Conservation (phyloP, 2,113 vertebrate genomes). For the Istiophorus platypterus region DNA sequence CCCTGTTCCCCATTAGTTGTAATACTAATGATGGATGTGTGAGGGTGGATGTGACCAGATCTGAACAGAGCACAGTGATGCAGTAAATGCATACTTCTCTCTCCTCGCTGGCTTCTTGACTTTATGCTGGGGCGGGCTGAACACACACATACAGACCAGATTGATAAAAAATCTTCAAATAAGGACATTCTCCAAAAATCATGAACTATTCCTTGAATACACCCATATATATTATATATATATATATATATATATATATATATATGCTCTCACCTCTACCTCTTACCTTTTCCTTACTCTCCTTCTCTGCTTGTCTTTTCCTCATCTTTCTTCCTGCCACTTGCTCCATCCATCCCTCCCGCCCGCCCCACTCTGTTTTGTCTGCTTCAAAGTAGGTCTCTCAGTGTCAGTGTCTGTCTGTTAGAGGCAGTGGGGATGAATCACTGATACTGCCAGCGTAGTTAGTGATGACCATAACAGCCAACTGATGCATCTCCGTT, state of each 20-base stretch:
- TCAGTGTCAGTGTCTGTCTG: slow-evolving; percentile 60
- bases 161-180: background rate
- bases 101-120: background rate
- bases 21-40: slow-evolving; percentile 31
- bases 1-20: background rate
- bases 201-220: background rate
- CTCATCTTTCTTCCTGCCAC: slow-evolving; percentile 54
- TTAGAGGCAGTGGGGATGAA: slow-evolving; percentile 64
- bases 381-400: slow-evolving; percentile 66
- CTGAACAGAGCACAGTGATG: slow-evolving; percentile 27
- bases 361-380: slow-evolving; percentile 19
- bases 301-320: slow-evolving; percentile 6
- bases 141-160: background rate
- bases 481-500: slow-evolving; percentile 67
- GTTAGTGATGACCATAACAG: slow-evolving; percentile 65
- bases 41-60: slow-evolving; percentile 17
- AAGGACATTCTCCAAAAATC: background rate
- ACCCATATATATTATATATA: too few relatives aligned
- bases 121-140: background rate
- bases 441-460: slow-evolving; percentile 59
- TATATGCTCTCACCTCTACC: background rate
- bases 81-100: slow-evolving; percentile 5
- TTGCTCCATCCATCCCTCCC: slow-evolving; percentile 17
- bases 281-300: slow-evolving; percentile 4
- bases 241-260: too few relatives aligned